Percentiles rank a stretch among this genome's conserved stretches.
Evolutionary conservation across 2,113 vertebrate species (phyloP).

Genomic region (Telmatochromis sp.): DNA sequence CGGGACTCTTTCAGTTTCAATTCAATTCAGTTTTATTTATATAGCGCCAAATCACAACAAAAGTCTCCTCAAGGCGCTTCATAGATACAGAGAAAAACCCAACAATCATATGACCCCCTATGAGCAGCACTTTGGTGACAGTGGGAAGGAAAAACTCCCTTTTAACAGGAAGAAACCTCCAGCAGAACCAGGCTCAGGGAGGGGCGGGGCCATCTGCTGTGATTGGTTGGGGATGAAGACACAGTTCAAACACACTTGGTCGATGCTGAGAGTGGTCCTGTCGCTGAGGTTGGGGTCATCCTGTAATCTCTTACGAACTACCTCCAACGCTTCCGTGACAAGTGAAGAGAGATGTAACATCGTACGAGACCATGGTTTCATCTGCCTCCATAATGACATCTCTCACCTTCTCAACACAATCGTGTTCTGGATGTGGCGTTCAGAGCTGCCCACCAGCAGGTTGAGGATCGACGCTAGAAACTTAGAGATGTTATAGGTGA

Average conservation of each 20-base stretch:
- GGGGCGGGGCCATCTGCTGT: too few species aligned
- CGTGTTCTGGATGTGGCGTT: not conserved
- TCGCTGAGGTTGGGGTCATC: not conserved
- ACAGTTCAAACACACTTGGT: too few species aligned
- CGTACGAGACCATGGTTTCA: rapidly evolving
- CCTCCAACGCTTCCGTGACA: rapidly evolving
- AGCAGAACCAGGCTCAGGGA: too few species aligned
- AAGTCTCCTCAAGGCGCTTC: too few species aligned
- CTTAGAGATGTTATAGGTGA: not conserved
- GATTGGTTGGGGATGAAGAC: not conserved
- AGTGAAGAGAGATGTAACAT: not conserved
- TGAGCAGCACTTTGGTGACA: too few species aligned
- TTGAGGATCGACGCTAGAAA: rapidly evolving
- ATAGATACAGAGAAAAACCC: too few species aligned
- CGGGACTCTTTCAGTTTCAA: too few species aligned
- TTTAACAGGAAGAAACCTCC: too few species aligned
- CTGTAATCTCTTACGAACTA: rapidly evolving
- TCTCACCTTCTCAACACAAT: not conserved
- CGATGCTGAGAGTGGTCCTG: rapidly evolving
- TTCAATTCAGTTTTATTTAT: too few species aligned
- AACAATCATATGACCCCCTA: too few species aligned
- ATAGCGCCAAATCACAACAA: too few species aligned
- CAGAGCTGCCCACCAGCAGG: rapidly evolving
- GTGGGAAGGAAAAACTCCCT: too few species aligned
- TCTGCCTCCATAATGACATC: rapidly evolving